Conservation (phyloP, 2,888 invertebrate species). For the Aphidoletes aphidimyza region DNA sequence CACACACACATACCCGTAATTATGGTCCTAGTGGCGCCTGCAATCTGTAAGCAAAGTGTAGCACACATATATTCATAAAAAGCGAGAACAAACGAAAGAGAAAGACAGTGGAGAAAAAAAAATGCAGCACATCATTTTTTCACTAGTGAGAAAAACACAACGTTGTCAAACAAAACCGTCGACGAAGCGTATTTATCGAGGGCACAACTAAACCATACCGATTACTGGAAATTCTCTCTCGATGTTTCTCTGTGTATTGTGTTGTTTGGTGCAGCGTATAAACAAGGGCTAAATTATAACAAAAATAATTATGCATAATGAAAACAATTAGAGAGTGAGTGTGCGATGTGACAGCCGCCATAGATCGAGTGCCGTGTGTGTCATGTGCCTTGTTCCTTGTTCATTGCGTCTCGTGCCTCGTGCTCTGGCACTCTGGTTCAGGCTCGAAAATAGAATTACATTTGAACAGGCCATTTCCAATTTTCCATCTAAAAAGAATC, state of each 20-base stretch:
- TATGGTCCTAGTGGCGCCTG: slow-evolving; percentile 3
- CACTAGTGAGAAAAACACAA: not conserved
- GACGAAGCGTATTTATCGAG: not conserved
- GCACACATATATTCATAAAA: not conserved
- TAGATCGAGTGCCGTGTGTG: no score
- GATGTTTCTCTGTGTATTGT: not conserved
- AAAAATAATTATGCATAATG: not conserved
- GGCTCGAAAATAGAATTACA: not conserved
- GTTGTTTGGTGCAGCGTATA: not conserved
- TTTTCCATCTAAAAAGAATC: no score
- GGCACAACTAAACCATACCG: no score
- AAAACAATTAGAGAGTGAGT: not conserved
- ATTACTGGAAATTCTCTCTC: not conserved
- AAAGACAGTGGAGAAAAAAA: not conserved
- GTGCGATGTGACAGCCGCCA: not conserved
- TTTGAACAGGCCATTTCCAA: not conserved
- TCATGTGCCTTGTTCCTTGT: no score
- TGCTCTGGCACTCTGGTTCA: no score
- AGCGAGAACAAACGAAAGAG: not conserved
- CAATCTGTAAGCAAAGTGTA: slow-evolving; percentile 20
- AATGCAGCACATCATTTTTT: no score
- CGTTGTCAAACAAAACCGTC: not conserved
- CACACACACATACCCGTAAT: not conserved
- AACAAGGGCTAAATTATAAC: slow-evolving; percentile 13
- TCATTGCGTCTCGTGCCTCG: no score